A percentile compares a stretch with the other conserved stretches of the same genome.
phyloP scores from a whole-genome alignment of 2,797 vertebrate genomes.

The Scarus forsteni region DNA sequence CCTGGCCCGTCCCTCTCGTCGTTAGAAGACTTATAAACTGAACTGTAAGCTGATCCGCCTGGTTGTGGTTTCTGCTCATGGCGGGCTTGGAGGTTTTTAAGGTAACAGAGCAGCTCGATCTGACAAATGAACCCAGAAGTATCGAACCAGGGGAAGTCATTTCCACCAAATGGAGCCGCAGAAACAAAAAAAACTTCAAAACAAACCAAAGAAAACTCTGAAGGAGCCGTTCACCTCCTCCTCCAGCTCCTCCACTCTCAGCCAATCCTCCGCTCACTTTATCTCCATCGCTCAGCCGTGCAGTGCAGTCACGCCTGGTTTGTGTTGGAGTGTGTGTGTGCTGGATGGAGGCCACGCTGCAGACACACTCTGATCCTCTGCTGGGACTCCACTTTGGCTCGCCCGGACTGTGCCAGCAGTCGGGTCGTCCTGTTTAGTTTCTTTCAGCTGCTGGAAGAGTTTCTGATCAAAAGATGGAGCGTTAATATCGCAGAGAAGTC shows the following conservation, averaged over 20 bases:
- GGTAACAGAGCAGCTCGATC: conserved; percentile 39
- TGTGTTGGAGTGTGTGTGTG: conserved; percentile 15
- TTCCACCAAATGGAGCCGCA: conserved; percentile 29
- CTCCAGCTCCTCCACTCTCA: conserved; percentile 29
- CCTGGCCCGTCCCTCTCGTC: neutral
- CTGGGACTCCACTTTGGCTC: conserved; percentile 37
- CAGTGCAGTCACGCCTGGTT: conserved; percentile 19
- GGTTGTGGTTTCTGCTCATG: conserved; percentile 7
- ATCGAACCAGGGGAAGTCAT: conserved; percentile 23
- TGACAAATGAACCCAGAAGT: conserved; percentile 44
- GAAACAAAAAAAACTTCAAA: conserved; percentile 13
- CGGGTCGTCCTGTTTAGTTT: neutral
- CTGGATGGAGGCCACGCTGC: conserved; percentile 62
- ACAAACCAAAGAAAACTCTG: conserved; percentile 1
- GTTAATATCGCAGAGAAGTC: too few relatives aligned
- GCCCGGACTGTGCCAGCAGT: conserved; percentile 19
- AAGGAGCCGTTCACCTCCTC: conserved; percentile 20
- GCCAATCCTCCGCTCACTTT: conserved; percentile 7
- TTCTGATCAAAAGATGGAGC: too few relatives aligned
- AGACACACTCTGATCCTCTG: conserved; percentile 61
- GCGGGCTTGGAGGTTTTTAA: conserved; percentile 50
- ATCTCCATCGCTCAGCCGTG: conserved; percentile 34
- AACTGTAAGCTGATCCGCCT: conserved; percentile 35
- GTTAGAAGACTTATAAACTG: neutral
- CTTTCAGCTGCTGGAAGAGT: too few relatives aligned